These are phyloP conservation scores for Darevskia nairensis DNA, from an alignment of 2,797 vertebrate species.

Conservation along the genomic window DNA sequence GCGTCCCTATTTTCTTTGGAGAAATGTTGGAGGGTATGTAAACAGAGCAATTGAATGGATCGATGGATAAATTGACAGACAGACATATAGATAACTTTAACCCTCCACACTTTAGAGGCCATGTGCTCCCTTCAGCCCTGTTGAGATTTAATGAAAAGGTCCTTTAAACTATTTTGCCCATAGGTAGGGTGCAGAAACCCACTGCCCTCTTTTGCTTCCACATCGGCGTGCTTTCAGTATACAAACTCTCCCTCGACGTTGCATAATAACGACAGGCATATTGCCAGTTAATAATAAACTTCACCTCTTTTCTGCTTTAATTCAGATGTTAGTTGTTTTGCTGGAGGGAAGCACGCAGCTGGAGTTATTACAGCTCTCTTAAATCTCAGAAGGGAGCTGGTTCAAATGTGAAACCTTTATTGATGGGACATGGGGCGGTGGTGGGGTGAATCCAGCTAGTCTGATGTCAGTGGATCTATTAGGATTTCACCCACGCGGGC, in stretches of 20 bases:
- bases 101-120: background rate
- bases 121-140: too few relatives aligned
- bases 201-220: background rate
- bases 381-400: constrained; percentile 2
- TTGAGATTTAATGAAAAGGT: background rate
- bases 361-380: constrained; percentile 27
- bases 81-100: background rate
- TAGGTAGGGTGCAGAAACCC: background rate
- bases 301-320: background rate
- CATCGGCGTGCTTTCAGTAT: too few relatives aligned
- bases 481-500: constrained; percentile 66
- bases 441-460: constrained; percentile 32
- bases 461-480: constrained; percentile 64
- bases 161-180: background rate
- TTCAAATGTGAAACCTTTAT: constrained; percentile 39
- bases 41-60: too few relatives aligned
- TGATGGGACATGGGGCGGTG: constrained; percentile 20
- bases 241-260: background rate
- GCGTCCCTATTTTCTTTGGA: too few relatives aligned
- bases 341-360: background rate
- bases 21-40: too few relatives aligned
- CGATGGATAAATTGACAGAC: background rate
- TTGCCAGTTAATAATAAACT: constrained; percentile 57
- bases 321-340: background rate
- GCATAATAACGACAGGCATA: background rate